Evolutionary conservation across 37 sponge, comb jelly and placozoan species (phyloP), one percentile per base, ranked within the genome.

Genomic region (Theonella swinhoei): DNA sequence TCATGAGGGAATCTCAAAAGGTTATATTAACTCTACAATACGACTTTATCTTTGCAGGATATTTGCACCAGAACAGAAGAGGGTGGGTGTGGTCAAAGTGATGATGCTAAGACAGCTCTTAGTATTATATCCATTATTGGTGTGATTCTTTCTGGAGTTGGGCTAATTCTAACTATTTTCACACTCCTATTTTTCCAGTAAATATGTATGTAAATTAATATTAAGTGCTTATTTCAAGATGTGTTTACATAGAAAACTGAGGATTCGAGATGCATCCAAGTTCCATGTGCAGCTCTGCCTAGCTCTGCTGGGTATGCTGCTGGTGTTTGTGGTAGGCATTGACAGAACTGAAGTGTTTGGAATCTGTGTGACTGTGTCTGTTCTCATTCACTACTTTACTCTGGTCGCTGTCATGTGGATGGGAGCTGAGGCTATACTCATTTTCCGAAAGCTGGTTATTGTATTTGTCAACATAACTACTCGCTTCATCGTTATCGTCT

Each of bases 251-350:
- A 85, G 86, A 43, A 80, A 80, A 33, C 62, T 68, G 1, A 25
- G 76, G 5, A 2, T 47, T 22, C 69, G 67, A 30, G 42, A 77
- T 76, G 69, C 47, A 1, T 25, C 72, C 41, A 84, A 76, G 39
- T 68, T 38, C 41, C 85, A 74, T 24, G 25, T 84, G 22, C 76
- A 85, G 62, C 73, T 85, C 28, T 80, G 70, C 31, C n/a, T 82
- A 25, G 79, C 86, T 4, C 62, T 85, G 30, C 32, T 79, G 24
- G 31, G 65, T n/a, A 76, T 85, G 72, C 78, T 85, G 62, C n/a
- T n/a, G n/a, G n/a, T n/a, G n/a, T n/a, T n/a, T n/a, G n/a, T n/a
- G n/a, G n/a, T n/a, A n/a, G n/a, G 29, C 80, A 29, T 43, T 85
- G n/a, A 67, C 68, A 68, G 39, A 9, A 70, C 62, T 4, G 60